Base-by-base conservation (phyloP, 2,797 vertebrate species). In the Picus viridis region DNA sequence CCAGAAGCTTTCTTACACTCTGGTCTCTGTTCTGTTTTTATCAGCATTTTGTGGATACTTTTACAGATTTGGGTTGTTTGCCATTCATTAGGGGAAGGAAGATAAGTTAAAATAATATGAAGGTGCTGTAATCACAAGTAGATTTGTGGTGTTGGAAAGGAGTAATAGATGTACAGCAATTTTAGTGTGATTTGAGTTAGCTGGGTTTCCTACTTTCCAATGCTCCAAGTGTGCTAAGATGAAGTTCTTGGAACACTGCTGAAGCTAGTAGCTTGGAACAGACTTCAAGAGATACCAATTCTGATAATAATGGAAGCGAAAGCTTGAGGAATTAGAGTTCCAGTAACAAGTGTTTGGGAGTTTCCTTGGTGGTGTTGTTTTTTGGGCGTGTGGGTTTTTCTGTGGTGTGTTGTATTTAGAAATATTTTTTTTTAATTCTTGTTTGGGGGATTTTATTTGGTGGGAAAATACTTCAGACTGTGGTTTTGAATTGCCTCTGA, bases 401-500 rank as follows among this genome's bases (percentile, higher is more conserved):
- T 39, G 39, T 39, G 39, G 39, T 39, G 39, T 39, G 23, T n/a
- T n/a, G n/a, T n/a, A n/a, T n/a, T n/a, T n/a, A n/a, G n/a, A n/a
- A n/a, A n/a, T n/a, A n/a, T n/a, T 27, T 22, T 51, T 12, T 49
- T 24, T 51, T 13, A 24, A 12, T 23, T 12, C 23, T 49, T 65
- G 19, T n/a, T 65, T 67, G 20, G 64, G 43, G 24, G 45, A 17
- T 34, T 34, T 27, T 20, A 7, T 41, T 17, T 16, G 18, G 43
- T 20, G 9, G 5, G 41, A 86, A 68, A 79, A 9, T 2, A 23
- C 53, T 53, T 86, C 26, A 62, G n/a, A 30, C 29, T 80, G 39
- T 83, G 45, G 59, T 2, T 82, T 83, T 94, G 18, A 77, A 67
- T 86, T 93, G 23, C 54, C 68, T 84, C 58, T 86, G 51, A 85